phyloP scores from a whole-genome alignment of 1,140 invertebrate genomes.

The Parasteatoda tepidariorum region DNA sequence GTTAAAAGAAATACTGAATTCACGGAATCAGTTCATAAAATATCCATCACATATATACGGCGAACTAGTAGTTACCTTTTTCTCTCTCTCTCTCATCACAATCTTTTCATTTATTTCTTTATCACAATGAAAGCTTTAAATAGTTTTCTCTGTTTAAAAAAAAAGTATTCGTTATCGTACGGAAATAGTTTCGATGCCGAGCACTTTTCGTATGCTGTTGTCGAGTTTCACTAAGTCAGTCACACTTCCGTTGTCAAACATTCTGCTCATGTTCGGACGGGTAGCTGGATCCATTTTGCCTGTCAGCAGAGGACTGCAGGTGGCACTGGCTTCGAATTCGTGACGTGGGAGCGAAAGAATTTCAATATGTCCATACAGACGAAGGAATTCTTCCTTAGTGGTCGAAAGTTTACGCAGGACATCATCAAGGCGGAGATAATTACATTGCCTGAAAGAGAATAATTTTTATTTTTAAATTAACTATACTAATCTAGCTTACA shows the following conservation, averaged over 20 bases:
- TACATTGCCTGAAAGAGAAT: conserved; percentile 36
- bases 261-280: not conserved
- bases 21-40: not conserved
- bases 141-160: not conserved
- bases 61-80: not conserved
- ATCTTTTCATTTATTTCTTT: not conserved
- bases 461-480: not conserved
- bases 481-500: no score
- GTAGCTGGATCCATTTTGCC: not conserved
- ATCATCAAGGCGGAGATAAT: conserved; percentile 57
- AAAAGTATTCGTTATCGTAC: conserved; percentile 36
- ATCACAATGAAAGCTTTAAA: not conserved
- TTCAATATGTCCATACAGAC: conserved; percentile 42
- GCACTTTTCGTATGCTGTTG: conserved; percentile 57
- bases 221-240: conserved; percentile 58
- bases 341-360: conserved; percentile 51
- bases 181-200: conserved; percentile 62
- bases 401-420: conserved; percentile 49
- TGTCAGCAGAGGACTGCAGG: conserved; percentile 50
- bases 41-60: not conserved
- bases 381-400: conserved; percentile 51
- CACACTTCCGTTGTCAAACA: not conserved
- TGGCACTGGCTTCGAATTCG: conserved; percentile 60
- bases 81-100: not conserved
- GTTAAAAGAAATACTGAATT: conserved; percentile 2